Evolutionary conservation across 2,888 invertebrate species (phyloP), one percentile per base, ranked within the genome.

Genomic region (Dryococelus australis): DNA sequence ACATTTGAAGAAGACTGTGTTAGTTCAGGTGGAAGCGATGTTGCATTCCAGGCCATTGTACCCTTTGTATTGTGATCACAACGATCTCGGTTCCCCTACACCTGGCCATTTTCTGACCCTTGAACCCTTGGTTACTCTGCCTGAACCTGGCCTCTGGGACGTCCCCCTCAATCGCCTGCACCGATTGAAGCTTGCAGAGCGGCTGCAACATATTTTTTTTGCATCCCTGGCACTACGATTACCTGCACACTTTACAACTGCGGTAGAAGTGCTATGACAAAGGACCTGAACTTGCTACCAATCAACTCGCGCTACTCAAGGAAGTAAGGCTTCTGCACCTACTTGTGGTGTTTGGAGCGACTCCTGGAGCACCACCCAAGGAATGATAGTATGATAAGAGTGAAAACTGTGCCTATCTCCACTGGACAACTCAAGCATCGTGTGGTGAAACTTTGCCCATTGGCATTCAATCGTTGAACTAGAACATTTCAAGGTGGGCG

Each of bases 1-100:
- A 91, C 90, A 91, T 92, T 86, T 91, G 92, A 85, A 87, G 91
- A 20, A 85, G 89, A 16, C 92, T 91, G 1, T 24, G 91, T 35
- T 91, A n/a, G 89, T 89, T 43, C 91, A 91, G 89, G 90, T 91
- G 47, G 91, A 92, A 88, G 90, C 90, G 0, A 89, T 90, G 26
- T 86, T 91, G 0, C 91, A 92, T 85, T 91, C 91, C 2, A 87
- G 91, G 9, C 91, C 91, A 24, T 65, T 91, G 9, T 88, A 88
- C 85, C 86, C 88, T 0, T 88, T 89, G 24, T 88, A 89, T 85
- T 88, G 89, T 51, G 90, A 90, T 84, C 89, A 89, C 16, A 79
- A 87, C n/a, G 91, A 90, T 80, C 79, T 89, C 1, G 12, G 79
- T 47, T 78, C 89, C 0, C 88, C 91, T 0, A 91, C 91, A 3